These are phyloP conservation scores for Uria aalge DNA, from an alignment of 2,113 vertebrate genomes.

Conservation along the genomic window DNA sequence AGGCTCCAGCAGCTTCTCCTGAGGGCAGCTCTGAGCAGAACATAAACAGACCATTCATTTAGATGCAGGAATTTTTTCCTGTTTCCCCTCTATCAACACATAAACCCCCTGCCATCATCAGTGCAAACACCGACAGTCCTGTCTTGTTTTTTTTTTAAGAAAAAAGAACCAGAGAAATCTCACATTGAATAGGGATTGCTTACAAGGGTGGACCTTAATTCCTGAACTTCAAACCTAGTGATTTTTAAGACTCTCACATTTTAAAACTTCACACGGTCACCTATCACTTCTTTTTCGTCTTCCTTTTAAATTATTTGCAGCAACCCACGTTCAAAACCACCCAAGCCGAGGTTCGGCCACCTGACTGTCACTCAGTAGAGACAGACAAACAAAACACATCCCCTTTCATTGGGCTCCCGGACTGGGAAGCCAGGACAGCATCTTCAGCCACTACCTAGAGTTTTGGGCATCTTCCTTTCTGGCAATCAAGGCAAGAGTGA, in stretches of 20 bases:
- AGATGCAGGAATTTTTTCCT: not conserved
- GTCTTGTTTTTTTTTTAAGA: not conserved
- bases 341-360: not conserved
- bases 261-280: not conserved
- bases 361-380: not conserved
- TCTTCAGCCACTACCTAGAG: not conserved
- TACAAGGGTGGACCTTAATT: not conserved
- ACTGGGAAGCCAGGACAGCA: not conserved
- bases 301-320: not conserved
- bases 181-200: not conserved
- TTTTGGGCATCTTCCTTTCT: not conserved
- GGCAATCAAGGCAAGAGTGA: not conserved
- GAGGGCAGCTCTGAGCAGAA: not conserved
- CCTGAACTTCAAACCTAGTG: not conserved
- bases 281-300: not conserved
- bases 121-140: not conserved
- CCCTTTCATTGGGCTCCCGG: rapidly evolving
- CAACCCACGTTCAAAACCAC: not conserved
- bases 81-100: not conserved
- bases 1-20: not conserved
- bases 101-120: not conserved
- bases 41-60: not conserved
- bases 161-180: not conserved
- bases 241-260: not conserved
- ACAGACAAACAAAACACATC: not conserved